Evolutionary conservation across 2,888 invertebrate genomes (phyloP), one percentile per base, ranked within the genome.

Genomic region (Entomobrya multifasciata): DNA sequence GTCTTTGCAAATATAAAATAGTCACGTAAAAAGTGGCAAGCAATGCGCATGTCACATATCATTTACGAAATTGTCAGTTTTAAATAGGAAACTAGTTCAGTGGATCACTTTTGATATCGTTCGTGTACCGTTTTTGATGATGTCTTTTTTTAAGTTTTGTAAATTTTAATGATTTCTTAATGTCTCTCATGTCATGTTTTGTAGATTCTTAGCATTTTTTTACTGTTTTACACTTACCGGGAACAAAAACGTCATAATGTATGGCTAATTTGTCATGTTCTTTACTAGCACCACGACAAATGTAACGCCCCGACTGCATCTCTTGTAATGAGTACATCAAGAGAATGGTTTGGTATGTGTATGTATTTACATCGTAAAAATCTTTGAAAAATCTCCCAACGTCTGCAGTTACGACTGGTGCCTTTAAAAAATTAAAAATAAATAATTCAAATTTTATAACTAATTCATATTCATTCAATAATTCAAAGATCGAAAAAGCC

Each of bases 191-290:
- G 22, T 47, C 15, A 49, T 20, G 22, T 70, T 36, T 17, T 47
- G 70, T n/a, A n/a, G n/a, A n/a, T n/a, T n/a, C 20, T 41, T 3
- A 76, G 49, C 49, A 22, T 22, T 6, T 41, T 11, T 55, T 41
- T 57, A 6, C 0, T 47, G 20, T 4, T 17, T 15, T 44, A 57
- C 10, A 27, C 89, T 88, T 60, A 89, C 90, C 90, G 70, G 90
- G 90, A 49, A 90, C 87, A 76, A 88, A 90, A 13, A 90, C 70
- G 77, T 90, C 89, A 30, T 87, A 88, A 47, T 86, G 87, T 15
- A 87, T 84, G 10, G 88, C 83, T 5, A 84, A 49, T 44, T 88
- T 88, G 52, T 89, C 89, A 57, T 88, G 77, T 27, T 88, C 86
- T 36, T 86, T 85, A 49, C 88, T 87, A 49, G 89, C 87, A 11